phyloP scores from a whole-genome alignment of 2,888 invertebrate genomes.

The Ophonus ardosiacus region DNA sequence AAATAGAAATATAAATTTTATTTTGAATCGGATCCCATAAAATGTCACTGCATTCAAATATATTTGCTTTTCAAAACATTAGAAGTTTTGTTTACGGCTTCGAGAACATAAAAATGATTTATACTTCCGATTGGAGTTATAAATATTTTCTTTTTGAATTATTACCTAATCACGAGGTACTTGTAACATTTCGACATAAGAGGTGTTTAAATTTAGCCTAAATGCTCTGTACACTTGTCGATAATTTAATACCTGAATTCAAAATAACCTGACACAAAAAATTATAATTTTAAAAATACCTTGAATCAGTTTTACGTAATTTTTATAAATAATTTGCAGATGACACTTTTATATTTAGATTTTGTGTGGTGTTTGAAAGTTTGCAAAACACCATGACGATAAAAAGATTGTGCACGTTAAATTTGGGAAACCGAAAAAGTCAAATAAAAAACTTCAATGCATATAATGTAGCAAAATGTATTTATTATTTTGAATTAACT shows the following conservation, averaged over 20 bases:
- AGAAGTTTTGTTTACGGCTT: too few relatives aligned
- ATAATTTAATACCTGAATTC: slow-evolving; percentile 33
- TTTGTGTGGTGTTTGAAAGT: slow-evolving; percentile 3
- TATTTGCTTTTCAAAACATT: too few relatives aligned
- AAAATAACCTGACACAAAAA: slow-evolving; percentile 29
- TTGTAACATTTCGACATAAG: background rate
- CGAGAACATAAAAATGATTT: background rate
- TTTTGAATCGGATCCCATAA: background rate
- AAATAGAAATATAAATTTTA: background rate
- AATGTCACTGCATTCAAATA: too few relatives aligned
- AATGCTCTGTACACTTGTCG: slow-evolving; percentile 6
- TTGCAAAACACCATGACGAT: slow-evolving; percentile 6
- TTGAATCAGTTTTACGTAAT: slow-evolving; percentile 45
- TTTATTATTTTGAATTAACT: too few relatives aligned
- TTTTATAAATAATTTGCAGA: slow-evolving; percentile 55
- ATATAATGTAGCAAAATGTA: too few relatives aligned
- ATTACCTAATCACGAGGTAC: background rate
- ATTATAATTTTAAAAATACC: slow-evolving; percentile 44
- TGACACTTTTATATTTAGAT: slow-evolving; percentile 56
- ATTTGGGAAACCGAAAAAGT: too few relatives aligned
- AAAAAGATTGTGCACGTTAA: background rate
- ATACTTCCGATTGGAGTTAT: background rate
- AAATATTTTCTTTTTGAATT: slow-evolving; percentile 10
- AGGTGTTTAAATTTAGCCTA: background rate
- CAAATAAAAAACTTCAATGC: too few relatives aligned